Conservation (phyloP, 1,140 invertebrate species). For the Psix sp. region DNA sequence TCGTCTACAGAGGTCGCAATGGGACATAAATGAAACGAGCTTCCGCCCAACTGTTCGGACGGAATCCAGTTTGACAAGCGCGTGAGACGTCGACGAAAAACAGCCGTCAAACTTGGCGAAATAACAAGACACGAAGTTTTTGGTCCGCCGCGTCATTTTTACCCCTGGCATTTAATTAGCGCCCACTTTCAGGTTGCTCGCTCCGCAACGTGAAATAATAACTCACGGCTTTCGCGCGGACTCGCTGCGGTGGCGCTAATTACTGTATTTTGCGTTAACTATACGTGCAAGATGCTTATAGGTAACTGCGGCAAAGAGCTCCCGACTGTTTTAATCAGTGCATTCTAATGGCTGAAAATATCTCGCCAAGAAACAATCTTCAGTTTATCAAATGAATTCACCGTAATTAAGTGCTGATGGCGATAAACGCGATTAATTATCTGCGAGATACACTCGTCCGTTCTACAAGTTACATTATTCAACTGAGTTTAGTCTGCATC, state of each 20-base stretch:
- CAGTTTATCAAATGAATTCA: slow-evolving; percentile 44
- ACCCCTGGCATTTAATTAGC: slow-evolving; percentile 37
- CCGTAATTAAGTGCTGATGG: slow-evolving; percentile 40
- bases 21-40: slow-evolving; percentile 42
- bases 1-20: slow-evolving; percentile 32
- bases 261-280: slow-evolving; percentile 45
- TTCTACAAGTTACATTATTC: slow-evolving; percentile 26
- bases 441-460: slow-evolving; percentile 21
- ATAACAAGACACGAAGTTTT: slow-evolving; percentile 49
- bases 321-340: slow-evolving; percentile 42
- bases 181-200: slow-evolving; percentile 12
- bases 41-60: slow-evolving; percentile 29
- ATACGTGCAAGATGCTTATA: slow-evolving; percentile 28
- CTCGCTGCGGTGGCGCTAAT: slow-evolving; percentile 45
- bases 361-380: slow-evolving; percentile 28
- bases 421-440: slow-evolving; percentile 45
- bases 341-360: slow-evolving; percentile 42
- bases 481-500: slow-evolving; percentile 17
- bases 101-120: slow-evolving; percentile 28
- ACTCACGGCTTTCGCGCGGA: slow-evolving; percentile 28
- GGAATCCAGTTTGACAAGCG: slow-evolving; percentile 40
- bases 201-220: slow-evolving; percentile 32
- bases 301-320: slow-evolving; percentile 32
- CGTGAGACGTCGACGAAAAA: slow-evolving; percentile 6
- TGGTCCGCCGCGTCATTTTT: slow-evolving; percentile 30